phyloP scores from a whole-genome alignment of 1,140 invertebrate genomes.

The Bombus consobrinus region DNA sequence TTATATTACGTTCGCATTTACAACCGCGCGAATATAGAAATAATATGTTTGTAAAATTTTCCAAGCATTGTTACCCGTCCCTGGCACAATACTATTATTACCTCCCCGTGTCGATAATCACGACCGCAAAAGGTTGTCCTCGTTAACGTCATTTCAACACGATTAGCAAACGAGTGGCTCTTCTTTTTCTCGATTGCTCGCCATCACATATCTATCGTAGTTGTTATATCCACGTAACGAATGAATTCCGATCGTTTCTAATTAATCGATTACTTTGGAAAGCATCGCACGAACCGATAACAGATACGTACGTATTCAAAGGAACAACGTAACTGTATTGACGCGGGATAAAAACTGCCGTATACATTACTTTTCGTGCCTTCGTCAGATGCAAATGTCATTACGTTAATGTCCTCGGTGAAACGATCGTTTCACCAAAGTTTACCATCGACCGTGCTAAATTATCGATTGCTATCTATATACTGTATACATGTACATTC shows the following conservation, averaged over 20 bases:
- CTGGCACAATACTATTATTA: constrained; percentile 47
- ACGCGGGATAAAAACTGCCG: not conserved
- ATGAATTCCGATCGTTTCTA: not conserved
- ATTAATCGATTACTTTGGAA: not conserved
- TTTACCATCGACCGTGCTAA: not conserved
- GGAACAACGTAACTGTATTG: not conserved
- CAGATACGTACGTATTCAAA: not conserved
- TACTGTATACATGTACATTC: no score
- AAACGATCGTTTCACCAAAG: not conserved
- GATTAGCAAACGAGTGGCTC: not conserved
- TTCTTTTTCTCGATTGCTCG: not conserved
- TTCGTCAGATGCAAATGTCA: not conserved
- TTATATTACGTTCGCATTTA: not conserved
- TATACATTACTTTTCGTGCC: not conserved
- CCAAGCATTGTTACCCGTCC: not conserved
- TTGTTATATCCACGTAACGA: no score
- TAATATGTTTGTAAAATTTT: not conserved
- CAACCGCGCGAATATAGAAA: not conserved
- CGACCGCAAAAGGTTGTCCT: constrained; percentile 33
- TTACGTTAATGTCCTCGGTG: not conserved
- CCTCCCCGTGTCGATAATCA: constrained; percentile 36
- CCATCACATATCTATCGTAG: not conserved
- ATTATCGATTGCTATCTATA: not conserved
- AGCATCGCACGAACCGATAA: not conserved
- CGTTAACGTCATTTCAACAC: constrained; percentile 6